phyloP scores from a whole-genome alignment of 2,888 invertebrate genomes.

The Dolichopus griseipennis region DNA sequence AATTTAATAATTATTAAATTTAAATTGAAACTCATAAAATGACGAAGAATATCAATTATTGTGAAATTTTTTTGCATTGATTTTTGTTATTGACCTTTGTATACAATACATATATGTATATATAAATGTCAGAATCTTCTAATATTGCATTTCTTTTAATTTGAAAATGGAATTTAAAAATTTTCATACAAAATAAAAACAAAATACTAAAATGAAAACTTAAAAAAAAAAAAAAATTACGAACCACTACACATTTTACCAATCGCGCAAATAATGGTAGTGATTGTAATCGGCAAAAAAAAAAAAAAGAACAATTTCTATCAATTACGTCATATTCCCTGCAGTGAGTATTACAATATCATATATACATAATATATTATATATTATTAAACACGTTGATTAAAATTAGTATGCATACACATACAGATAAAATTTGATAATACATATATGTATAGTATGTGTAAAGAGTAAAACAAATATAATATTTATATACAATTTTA shows the following conservation, averaged over 20 bases:
- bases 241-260: background rate
- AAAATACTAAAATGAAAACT: background rate
- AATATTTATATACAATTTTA: background rate
- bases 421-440: no score
- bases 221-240: background rate
- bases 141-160: no score
- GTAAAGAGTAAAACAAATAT: background rate
- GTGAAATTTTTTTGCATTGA: background rate
- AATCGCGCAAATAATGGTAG: background rate
- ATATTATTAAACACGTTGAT: background rate
- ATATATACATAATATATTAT: background rate
- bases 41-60: no score
- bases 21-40: no score
- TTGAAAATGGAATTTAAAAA: no score
- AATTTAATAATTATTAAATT: no score
- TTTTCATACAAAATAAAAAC: background rate
- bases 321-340: slow-evolving; percentile 4
- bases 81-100: background rate
- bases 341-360: background rate
- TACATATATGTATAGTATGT: background rate
- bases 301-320: background rate
- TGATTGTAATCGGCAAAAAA: slow-evolving; percentile 5
- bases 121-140: no score
- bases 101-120: no score
- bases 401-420: background rate